Conservation (phyloP, 1,140 invertebrate genomes). For the Drosophila santomea region DNA sequence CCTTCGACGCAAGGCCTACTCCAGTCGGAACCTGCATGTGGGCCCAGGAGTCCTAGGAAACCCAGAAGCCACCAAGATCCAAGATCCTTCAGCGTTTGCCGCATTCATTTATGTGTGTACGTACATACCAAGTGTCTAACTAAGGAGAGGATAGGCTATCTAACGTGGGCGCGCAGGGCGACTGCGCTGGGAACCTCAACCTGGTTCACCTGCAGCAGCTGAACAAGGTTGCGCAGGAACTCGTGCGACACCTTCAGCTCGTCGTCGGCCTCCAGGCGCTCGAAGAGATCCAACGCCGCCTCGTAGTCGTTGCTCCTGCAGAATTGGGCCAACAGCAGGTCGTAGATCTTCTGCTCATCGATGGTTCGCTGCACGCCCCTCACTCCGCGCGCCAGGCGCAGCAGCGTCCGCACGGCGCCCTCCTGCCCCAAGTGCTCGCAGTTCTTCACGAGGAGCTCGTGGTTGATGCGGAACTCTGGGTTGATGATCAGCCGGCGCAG, state of each 20-base stretch:
- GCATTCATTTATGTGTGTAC: too few relatives aligned
- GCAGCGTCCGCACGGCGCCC: slow-evolving; percentile 72
- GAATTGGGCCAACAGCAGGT: slow-evolving; percentile 84
- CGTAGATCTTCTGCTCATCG: slow-evolving; percentile 82
- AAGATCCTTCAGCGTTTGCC: too few relatives aligned
- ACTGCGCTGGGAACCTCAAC: slow-evolving; percentile 75
- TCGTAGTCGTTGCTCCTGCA: slow-evolving; percentile 83
- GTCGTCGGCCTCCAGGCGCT: slow-evolving; percentile 81
- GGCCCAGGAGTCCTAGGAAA: neutral
- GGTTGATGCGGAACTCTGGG: slow-evolving; percentile 77
- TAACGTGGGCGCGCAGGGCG: slow-evolving; percentile 73
- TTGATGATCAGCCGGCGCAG: slow-evolving; percentile 84
- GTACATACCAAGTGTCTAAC: slow-evolving; percentile 1
- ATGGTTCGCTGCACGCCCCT: slow-evolving; percentile 65
- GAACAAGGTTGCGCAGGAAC: slow-evolving; percentile 74
- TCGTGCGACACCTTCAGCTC: slow-evolving; percentile 78
- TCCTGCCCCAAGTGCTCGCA: slow-evolving; percentile 77
- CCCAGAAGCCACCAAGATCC: neutral
- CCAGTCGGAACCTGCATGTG: neutral
- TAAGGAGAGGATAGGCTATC: slow-evolving; percentile 36
- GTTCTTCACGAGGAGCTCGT: slow-evolving; percentile 71
- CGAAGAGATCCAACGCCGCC: slow-evolving; percentile 77
- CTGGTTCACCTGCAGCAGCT: slow-evolving; percentile 72
- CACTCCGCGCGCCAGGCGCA: slow-evolving; percentile 76
- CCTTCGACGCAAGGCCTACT: neutral